phyloP scores from a whole-genome alignment of 2,797 vertebrate genomes.

The Poeciliopsis turneri region DNA sequence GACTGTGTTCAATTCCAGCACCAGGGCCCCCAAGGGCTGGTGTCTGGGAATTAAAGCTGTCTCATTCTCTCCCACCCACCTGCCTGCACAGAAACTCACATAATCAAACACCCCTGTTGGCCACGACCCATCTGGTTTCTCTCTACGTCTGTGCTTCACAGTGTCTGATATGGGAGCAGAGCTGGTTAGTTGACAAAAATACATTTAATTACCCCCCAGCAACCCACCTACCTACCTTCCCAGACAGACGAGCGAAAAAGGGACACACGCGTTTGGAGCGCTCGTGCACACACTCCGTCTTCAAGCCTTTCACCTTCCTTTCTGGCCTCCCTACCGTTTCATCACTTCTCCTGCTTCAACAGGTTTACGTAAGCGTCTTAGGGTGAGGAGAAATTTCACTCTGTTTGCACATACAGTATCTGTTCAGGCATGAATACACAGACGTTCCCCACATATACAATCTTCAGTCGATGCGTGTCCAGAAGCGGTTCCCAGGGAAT shows the following conservation, averaged over 20 bases:
- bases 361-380: conserved; percentile 67
- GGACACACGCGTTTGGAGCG: conserved; percentile 17
- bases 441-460: conserved; percentile 10
- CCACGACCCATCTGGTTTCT: conserved; percentile 72
- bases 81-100: conserved; percentile 67
- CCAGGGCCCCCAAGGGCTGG: conserved; percentile 61
- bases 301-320: conserved; percentile 61
- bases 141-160: conserved; percentile 64
- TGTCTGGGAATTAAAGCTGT: conserved; percentile 74
- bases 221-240: conserved; percentile 43
- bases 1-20: conserved; percentile 74
- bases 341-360: conserved; percentile 56
- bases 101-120: conserved; percentile 69
- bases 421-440: conserved; percentile 21
- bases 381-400: conserved; percentile 37
- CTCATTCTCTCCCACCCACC: conserved; percentile 60
- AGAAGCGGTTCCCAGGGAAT: conserved; percentile 40
- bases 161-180: conserved; percentile 63
- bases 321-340: conserved; percentile 58
- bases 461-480: conserved; percentile 35
- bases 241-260: conserved; percentile 36
- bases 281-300: conserved; percentile 28
- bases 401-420: conserved; percentile 52
- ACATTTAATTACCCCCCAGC: conserved; percentile 73
- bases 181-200: conserved; percentile 71